Base-by-base conservation (phyloP, 2,888 invertebrate genomes). In the Pimpla rufipes region DNA sequence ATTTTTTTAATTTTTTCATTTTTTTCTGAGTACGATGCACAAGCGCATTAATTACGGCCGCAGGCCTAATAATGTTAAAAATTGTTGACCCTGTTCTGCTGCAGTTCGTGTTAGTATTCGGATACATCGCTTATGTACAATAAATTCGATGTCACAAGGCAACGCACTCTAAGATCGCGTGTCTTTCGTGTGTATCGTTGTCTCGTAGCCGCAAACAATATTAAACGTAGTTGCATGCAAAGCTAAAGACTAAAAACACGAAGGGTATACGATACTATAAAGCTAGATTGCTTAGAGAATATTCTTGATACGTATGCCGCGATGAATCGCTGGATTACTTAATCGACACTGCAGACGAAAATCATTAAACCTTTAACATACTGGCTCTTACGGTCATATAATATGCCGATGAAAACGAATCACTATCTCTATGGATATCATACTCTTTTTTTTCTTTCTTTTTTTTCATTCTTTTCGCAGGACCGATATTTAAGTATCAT, bases 401-500 rank as follows among this genome's bases (percentile, higher is more conserved):
- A 70, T 74, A 78, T 64, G 81, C 64, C 74, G 78, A 84, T 75
- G 47, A 78, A 81, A 81, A 78, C 74, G 77, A 78, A 78, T 81
- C 52, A 55, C 78, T 81, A 81, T 81, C 78, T 68, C 81, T 84
- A 81, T 18, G 35, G 66, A 78, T 81, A 57, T 66, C 73, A 57
- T 71, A 67, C 40, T 29, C 18, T 50, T 68, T 64, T 79, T 45
- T 70, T 67, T 70, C 62, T 77, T 59, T 23, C 52, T 40, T 73
- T 73, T 79, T 59, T 37, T 40, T 42, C 21, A n/a, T 21, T 68
- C 35, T 76, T 75, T 64, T 35, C 42, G 18, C 50, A 70, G 70
- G 73, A 68, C n/a, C 50, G 52, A 75, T 57, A 18, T 42, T 21
- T 64, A 73, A 52, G 52, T 77, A 52, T 59, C 62, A 37, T 77